Percentiles rank a stretch among this genome's conserved stretches.
phyloP scores from a whole-genome alignment of 2,888 invertebrate genomes.

The Osedax frankpressi region DNA sequence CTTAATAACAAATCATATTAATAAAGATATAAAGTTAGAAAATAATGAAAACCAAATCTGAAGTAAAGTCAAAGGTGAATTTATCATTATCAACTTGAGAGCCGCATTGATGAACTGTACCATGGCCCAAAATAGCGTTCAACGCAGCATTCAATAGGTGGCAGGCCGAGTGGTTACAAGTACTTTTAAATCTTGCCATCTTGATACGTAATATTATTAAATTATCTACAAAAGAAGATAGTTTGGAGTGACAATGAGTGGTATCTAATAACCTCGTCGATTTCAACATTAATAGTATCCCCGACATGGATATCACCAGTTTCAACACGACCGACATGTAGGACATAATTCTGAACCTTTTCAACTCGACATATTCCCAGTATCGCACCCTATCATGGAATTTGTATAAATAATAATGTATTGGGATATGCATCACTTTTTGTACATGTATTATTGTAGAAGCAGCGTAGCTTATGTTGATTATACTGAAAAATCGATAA shows the following conservation, averaged over 20 bases:
- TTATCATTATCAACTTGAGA: constrained; percentile 86
- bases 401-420: no score
- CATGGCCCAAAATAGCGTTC: constrained; percentile 69
- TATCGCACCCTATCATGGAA: constrained; percentile 20
- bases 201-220: no score
- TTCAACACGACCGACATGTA: constrained; percentile 74
- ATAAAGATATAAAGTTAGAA: not conserved
- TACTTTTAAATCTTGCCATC: constrained; percentile 25
- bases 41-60: constrained; percentile 30
- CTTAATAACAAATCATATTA: not conserved
- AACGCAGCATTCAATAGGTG: constrained; percentile 85
- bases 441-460: no score
- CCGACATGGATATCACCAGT: constrained; percentile 61
- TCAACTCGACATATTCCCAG: constrained; percentile 34
- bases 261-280: constrained; percentile 33
- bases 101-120: constrained; percentile 75
- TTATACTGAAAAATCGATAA: no score
- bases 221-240: no score
- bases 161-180: constrained; percentile 75
- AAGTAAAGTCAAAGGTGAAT: constrained; percentile 84
- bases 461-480: no score
- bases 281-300: constrained; percentile 56
- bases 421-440: no score
- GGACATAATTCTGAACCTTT: constrained; percentile 76
- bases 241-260: no score